phyloP scores from a whole-genome alignment of 2,113 vertebrate species.

The Rhinogobius similis region DNA sequence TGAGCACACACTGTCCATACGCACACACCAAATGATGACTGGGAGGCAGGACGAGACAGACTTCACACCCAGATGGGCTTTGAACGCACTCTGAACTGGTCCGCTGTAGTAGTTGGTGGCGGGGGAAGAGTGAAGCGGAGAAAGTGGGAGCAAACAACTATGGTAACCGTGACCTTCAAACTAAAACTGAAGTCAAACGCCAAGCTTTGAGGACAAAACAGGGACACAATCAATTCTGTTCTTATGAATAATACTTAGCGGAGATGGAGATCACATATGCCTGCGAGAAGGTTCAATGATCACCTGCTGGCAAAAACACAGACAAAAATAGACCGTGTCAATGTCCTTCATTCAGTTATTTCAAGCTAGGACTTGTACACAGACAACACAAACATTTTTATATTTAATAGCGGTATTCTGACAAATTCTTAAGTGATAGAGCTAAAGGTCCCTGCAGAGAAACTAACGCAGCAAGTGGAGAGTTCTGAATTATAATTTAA shows the following conservation, averaged over 20 bases:
- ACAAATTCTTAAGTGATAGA: no score
- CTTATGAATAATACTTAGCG: no score
- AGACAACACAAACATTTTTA: no score
- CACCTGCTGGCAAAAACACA: no score
- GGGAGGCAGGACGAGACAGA: constrained; percentile 52
- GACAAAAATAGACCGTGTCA: no score
- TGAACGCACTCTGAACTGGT: constrained; percentile 62
- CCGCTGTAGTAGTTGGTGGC: constrained; percentile 56
- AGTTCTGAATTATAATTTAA: background rate
- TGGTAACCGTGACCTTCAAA: constrained; percentile 45
- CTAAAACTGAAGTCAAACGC: constrained; percentile 3
- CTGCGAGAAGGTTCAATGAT: no score
- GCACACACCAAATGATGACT: constrained; percentile 49
- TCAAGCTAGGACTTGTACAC: no score
- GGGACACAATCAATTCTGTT: no score
- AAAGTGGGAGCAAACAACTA: constrained; percentile 17
- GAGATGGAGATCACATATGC: no score
- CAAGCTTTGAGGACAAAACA: background rate
- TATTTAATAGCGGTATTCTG: background rate
- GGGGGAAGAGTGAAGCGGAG: constrained; percentile 30
- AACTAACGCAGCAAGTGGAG: background rate
- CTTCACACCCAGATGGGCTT: constrained; percentile 60
- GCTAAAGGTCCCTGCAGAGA: no score
- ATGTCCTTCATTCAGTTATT: no score
- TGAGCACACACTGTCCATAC: constrained; percentile 19